Conservation (phyloP, 2,888 invertebrate species). For the Taenaris catops region DNA sequence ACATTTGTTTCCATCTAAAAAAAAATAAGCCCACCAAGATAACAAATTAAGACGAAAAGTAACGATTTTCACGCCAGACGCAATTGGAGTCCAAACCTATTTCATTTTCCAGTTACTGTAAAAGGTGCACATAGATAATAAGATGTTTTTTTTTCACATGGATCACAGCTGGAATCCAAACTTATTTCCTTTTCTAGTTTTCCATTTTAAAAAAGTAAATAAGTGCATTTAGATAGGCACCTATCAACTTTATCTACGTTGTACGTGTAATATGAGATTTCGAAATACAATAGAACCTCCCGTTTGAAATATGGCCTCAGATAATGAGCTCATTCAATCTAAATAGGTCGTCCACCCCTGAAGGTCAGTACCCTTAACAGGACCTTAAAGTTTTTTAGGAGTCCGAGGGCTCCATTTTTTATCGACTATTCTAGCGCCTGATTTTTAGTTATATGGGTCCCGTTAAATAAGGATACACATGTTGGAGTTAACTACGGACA, state of each 20-base stretch:
- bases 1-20: too few relatives aligned
- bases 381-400: constrained; percentile 59
- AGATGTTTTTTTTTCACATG: too few relatives aligned
- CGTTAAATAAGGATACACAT: constrained; percentile 50
- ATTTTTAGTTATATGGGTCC: constrained; percentile 65
- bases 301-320: constrained; percentile 22
- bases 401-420: constrained; percentile 64
- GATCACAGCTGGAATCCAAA: too few relatives aligned
- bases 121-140: too few relatives aligned
- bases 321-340: constrained; percentile 67
- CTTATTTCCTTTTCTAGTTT: too few relatives aligned
- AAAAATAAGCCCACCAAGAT: too few relatives aligned
- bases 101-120: too few relatives aligned
- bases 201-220: not conserved
- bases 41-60: too few relatives aligned
- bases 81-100: too few relatives aligned
- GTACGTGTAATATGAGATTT: constrained; percentile 3
- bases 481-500: constrained; percentile 34
- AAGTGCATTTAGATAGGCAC: not conserved
- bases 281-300: constrained; percentile 13
- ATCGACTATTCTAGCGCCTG: constrained; percentile 59
- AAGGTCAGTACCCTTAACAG: constrained; percentile 74
- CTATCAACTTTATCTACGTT: constrained; percentile 2
- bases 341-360: constrained; percentile 75
- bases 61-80: too few relatives aligned